A percentile compares a stretch with the other conserved stretches of the same genome.
phyloP scores from a whole-genome alignment of 2,113 vertebrate genomes.

The Albula goreensis region DNA sequence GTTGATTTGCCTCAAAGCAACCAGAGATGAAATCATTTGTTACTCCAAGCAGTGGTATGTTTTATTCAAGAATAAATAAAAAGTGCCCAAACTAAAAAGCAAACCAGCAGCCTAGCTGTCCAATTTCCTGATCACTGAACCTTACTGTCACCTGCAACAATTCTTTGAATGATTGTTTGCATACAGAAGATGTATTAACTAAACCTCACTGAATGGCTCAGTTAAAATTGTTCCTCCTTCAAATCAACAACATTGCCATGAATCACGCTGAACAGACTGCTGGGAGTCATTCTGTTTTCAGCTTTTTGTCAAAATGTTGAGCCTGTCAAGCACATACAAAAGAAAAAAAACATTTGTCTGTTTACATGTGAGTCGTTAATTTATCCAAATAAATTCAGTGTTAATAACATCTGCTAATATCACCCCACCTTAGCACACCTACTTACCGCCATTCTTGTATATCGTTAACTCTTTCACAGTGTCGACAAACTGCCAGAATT shows the following conservation, averaged over 20 bases:
- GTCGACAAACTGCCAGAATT: slow-evolving; percentile 98
- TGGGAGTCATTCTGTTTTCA: background rate
- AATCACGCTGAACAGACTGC: background rate
- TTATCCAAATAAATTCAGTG: background rate
- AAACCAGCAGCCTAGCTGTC: background rate
- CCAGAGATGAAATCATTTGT: background rate
- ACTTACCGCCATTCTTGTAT: slow-evolving; percentile 88
- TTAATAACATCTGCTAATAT: background rate
- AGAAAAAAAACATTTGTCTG: background rate
- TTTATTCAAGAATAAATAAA: background rate
- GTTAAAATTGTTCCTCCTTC: background rate
- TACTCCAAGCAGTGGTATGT: background rate
- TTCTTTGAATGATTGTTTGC: too few species aligned
- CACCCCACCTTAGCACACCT: background rate
- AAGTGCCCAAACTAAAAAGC: background rate
- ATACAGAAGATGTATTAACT: background rate
- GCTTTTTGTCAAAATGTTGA: background rate
- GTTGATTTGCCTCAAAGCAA: too few species aligned
- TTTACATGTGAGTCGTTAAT: background rate
- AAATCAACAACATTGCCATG: background rate
- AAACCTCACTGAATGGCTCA: background rate
- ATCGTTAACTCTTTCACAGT: slow-evolving; percentile 89
- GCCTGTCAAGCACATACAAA: background rate
- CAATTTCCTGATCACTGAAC: too few species aligned
- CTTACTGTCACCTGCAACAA: too few species aligned